These are phyloP conservation scores for Eubasilissa splendida DNA, from an alignment of 2,888 invertebrate species.

Conservation along the genomic window DNA sequence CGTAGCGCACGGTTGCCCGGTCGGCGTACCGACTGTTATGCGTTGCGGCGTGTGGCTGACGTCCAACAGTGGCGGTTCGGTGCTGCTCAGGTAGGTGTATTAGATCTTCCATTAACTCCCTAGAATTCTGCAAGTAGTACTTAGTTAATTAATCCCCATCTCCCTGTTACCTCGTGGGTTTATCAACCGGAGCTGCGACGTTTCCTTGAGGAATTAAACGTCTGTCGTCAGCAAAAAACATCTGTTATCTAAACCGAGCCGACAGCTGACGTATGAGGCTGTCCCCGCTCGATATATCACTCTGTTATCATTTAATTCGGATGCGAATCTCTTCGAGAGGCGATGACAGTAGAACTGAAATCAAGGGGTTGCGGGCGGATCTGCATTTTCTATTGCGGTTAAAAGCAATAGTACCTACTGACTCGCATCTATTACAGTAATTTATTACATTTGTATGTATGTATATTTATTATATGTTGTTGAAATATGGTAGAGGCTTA, in stretches of 20 bases:
- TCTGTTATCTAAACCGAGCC: constrained; percentile 46
- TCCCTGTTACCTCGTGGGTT: constrained; percentile 4
- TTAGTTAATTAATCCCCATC: constrained; percentile 16
- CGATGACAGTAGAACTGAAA: background rate
- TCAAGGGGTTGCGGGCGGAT: background rate
- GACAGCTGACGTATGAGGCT: constrained; percentile 57
- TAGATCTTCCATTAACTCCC: background rate
- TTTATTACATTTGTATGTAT: too few species aligned
- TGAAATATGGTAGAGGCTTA: too few species aligned
- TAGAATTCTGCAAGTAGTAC: constrained; percentile 12
- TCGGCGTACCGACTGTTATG: too few species aligned
- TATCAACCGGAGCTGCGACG: constrained; percentile 6
- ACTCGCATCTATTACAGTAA: too few species aligned
- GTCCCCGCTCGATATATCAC: constrained; percentile 52
- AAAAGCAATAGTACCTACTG: too few species aligned
- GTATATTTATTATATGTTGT: too few species aligned
- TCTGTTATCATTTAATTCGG: constrained; percentile 58
- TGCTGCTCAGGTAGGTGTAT: too few species aligned
- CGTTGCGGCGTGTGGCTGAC: too few species aligned
- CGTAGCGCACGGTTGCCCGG: too few species aligned
- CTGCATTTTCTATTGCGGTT: background rate
- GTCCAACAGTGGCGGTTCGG: too few species aligned
- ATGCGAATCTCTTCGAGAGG: constrained; percentile 41
- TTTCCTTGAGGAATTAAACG: constrained; percentile 47
- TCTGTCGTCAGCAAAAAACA: constrained; percentile 47